These are phyloP conservation scores for Tokudaia muenninki DNA, from an alignment of 2,797 vertebrate genomes.

Conservation along the genomic window DNA sequence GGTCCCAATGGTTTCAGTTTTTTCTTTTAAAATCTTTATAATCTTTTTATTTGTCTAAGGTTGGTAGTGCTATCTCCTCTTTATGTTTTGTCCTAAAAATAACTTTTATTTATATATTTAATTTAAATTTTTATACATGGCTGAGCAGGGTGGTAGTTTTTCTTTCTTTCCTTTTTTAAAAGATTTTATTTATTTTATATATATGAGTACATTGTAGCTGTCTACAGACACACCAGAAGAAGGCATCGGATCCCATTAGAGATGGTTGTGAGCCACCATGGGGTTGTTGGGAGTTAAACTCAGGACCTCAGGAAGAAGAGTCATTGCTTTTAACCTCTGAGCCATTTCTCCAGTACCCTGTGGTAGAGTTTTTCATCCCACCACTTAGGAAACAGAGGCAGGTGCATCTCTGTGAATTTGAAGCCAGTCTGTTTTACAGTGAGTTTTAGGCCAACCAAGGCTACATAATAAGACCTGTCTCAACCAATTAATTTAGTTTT, in stretches of 20 bases:
- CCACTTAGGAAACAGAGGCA: neutral
- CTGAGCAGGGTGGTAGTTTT: no score
- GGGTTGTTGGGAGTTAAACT: no score
- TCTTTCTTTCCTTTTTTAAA: no score
- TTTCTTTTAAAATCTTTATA: neutral
- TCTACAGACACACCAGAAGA: no score
- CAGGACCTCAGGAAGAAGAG: no score
- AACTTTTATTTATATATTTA: neutral
- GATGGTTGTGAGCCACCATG: no score
- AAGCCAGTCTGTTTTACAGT: neutral
- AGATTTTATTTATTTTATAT: no score
- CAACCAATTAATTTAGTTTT: neutral
- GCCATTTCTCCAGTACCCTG: no score
- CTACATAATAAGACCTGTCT: neutral
- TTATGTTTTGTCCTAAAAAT: neutral
- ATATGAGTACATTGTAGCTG: no score
- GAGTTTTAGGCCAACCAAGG: neutral
- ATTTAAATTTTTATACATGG: neutral
- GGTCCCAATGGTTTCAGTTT: neutral
- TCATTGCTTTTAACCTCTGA: no score
- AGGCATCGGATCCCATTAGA: no score
- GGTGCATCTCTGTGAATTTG: neutral
- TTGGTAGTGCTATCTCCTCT: neutral
- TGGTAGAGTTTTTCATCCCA: neutral
- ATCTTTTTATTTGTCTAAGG: neutral